Evolutionary conservation across 2,888 invertebrate species (phyloP), one percentile per base, ranked within the genome.

Genomic region (Eilema caniola): DNA sequence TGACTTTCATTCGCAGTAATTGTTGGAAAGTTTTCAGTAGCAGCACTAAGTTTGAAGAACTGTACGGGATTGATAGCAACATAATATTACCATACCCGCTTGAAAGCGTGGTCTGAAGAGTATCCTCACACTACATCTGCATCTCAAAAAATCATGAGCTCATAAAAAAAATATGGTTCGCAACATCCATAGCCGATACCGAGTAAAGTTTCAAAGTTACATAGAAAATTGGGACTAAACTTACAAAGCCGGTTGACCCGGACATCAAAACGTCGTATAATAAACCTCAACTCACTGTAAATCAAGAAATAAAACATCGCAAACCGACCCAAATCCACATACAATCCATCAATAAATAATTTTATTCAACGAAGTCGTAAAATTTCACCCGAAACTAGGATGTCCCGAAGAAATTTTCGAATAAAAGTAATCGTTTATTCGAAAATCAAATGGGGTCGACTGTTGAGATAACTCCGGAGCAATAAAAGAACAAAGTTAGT

Each of bases 341-440:
- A 64, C 41, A 62, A 63, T 62, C 37, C 16, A 24, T 57, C 47
- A 65, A 66, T 62, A 64, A 62, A 72, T 66, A 59, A 71, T 69
- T 68, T 68, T 57, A 61, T 57, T 69, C 62, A 47, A 62, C 31
- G 8, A 11, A 25, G 20, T 68, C 63, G 28, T 64, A 67, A 71
- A 74, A 69, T 61, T 75, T 56, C 24, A 47, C n/a, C 69, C 53
- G n/a, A 70, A 77, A 73, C 12, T 71, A 11, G 31, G 10, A 69
- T 74, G 69, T 71, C 69, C 66, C 24, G 60, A 63, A 59, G 63
- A 76, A 78, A 78, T 62, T 76, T 80, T 71, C 57, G 71, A 65
- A 71, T 69, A 74, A 81, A 77, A 82, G 63, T 65, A 56, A 73
- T 72, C 76, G 66, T 78, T 82, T 76, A 76, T 74, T 59, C 69